Evolutionary conservation across 2,113 vertebrate species (phyloP), one percentile per base, ranked within the genome.

Genomic region (Edolisoma coerulescens): DNA sequence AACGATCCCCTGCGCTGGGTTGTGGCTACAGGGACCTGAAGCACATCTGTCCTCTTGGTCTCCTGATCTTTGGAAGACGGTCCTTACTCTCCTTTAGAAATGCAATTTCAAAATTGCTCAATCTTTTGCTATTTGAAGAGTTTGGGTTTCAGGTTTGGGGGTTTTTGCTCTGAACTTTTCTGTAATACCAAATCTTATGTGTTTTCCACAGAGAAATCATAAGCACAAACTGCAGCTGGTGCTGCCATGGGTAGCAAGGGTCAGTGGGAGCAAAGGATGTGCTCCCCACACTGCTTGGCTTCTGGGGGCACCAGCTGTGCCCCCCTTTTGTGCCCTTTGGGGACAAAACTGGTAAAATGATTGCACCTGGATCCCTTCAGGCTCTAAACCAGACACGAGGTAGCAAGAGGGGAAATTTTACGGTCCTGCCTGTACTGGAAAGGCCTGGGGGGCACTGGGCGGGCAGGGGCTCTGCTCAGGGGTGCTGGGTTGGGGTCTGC

Each of bases 31-130:
- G 54, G 27, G 24, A 49, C 6, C 47, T n/a, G 32, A 4, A 45
- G 27, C 11, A 10, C 30, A 3, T 9, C 33, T 28, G 10, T 54
- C 23, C 35, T 8, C 53, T 41, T 1, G 1, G 10, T 18, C 19
- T 30, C 26, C 22, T 17, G 16, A 1, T 54, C 42, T 52, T 41
- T 49, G 35, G 33, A 35, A 64, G n/a, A 11, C 0, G 0, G 3
- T 18, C 59, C 13, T 12, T 11, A 16, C 53, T 52, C 57, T 57
- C 10, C 2, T 70, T 24, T 50, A 65, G n/a, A 74, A 80, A 50
- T 0, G 1, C 35, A 4, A 1, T 33, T 64, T 56, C 44, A 24
- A 30, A 47, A 12, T n/a, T 16, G 4, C 26, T 52, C 41, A 5
- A 1, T 35, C 41, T 67, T 90, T 37, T 54, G 61, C 3, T 23